Conservation (phyloP, 2,888 invertebrate genomes). For the Mactromeris polynyma region DNA sequence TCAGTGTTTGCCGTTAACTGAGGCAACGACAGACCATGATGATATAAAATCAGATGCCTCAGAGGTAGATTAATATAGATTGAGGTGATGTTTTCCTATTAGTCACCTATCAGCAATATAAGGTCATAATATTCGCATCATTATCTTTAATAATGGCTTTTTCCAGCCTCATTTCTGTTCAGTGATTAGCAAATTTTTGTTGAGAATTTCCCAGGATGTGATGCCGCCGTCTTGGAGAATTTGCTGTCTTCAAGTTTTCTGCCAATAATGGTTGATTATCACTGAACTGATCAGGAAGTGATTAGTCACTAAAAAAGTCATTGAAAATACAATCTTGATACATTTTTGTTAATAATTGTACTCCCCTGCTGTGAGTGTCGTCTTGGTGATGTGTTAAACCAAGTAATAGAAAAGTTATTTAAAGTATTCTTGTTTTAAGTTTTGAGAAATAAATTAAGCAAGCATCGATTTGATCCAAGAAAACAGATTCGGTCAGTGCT, state of each 20-base stretch:
- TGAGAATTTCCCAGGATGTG: too few species aligned
- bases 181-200: conserved; percentile 30
- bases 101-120: conserved; percentile 40
- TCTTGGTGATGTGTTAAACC: background rate
- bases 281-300: background rate
- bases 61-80: background rate
- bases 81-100: conserved; percentile 40
- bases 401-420: background rate
- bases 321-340: background rate
- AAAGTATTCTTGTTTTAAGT: background rate
- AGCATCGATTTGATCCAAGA: background rate
- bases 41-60: background rate
- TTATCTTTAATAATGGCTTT: conserved; percentile 49
- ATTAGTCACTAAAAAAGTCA: conserved; percentile 3
- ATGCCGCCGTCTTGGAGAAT: too few species aligned
- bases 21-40: background rate
- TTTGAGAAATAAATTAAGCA: background rate
- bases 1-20: background rate
- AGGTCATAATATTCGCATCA: conserved; percentile 44
- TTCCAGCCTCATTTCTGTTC: conserved; percentile 39
- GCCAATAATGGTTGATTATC: background rate
- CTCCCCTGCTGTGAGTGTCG: background rate
- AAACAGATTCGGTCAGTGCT: background rate
- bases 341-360: background rate
- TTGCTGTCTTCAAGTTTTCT: background rate